phyloP scores from a whole-genome alignment of 2,113 vertebrate genomes.

The Tricholaema leucomelas region DNA sequence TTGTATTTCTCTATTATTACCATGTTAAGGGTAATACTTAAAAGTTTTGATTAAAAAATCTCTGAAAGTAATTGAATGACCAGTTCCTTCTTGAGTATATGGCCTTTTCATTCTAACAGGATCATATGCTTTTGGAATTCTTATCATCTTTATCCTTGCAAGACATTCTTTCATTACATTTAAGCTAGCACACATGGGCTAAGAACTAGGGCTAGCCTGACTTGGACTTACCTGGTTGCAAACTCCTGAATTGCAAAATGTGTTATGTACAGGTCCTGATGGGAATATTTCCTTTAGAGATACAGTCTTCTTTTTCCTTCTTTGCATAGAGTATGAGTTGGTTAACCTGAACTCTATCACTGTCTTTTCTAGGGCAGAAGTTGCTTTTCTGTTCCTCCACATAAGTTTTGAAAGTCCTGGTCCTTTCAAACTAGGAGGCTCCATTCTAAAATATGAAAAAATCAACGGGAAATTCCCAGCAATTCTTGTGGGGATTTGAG shows the following conservation, averaged over 20 bases:
- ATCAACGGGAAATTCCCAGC: neutral
- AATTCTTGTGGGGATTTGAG: neutral
- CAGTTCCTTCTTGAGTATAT: neutral
- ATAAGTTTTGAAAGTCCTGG: neutral
- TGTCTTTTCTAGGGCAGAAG: neutral
- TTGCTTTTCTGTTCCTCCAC: neutral
- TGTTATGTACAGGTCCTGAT: neutral
- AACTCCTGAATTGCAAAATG: neutral
- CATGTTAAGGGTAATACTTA: rapidly evolving
- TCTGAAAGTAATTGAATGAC: neutral
- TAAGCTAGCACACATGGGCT: neutral
- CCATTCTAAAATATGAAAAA: neutral
- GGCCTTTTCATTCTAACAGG: neutral
- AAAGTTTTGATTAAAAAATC: neutral
- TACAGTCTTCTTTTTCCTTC: neutral
- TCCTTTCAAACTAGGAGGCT: neutral
- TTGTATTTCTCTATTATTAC: neutral
- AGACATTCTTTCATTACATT: neutral
- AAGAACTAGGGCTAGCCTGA: neutral
- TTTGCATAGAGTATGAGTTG: neutral
- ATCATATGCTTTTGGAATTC: neutral
- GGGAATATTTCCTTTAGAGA: neutral
- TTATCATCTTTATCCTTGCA: neutral
- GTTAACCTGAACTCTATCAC: neutral
- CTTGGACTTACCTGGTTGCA: neutral